A percentile compares a stretch with the other conserved stretches of the same genome.
These are phyloP conservation scores for Clitarchus hookeri DNA, from an alignment of 2,888 invertebrate genomes.

Conservation along the genomic window DNA sequence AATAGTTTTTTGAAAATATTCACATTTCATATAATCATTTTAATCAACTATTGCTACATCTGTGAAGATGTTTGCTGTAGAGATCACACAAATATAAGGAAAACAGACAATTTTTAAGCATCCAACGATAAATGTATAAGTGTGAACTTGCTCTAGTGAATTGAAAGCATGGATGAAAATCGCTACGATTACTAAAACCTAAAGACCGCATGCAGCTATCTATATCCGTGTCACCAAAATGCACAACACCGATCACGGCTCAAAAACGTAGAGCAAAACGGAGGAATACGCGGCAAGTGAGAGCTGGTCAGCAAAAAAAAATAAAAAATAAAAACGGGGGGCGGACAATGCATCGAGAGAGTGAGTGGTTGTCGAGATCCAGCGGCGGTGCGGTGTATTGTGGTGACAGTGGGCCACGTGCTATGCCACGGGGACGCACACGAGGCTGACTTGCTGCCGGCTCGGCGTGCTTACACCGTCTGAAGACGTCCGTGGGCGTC, in stretches of 20 bases:
- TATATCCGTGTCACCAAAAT: background rate
- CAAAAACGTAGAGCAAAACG: too few species aligned
- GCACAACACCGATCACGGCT: background rate
- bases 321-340: too few species aligned
- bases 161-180: too few species aligned
- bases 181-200: too few species aligned
- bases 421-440: background rate
- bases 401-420: background rate
- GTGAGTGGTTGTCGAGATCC: too few species aligned
- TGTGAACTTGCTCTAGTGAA: too few species aligned
- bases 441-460: background rate
- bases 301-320: too few species aligned
- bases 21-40: too few species aligned
- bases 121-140: background rate
- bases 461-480: slow-evolving; percentile 11
- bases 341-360: too few species aligned
- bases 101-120: background rate
- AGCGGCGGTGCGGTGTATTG: background rate
- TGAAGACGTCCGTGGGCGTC: slow-evolving; percentile 19
- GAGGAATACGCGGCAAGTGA: too few species aligned
- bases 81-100: background rate
- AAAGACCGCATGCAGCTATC: too few species aligned
- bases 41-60: background rate
- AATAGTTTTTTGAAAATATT: too few species aligned
- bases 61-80: background rate